Conservation (phyloP, 2,113 vertebrate genomes). For the Gymnorhina tibicen region DNA sequence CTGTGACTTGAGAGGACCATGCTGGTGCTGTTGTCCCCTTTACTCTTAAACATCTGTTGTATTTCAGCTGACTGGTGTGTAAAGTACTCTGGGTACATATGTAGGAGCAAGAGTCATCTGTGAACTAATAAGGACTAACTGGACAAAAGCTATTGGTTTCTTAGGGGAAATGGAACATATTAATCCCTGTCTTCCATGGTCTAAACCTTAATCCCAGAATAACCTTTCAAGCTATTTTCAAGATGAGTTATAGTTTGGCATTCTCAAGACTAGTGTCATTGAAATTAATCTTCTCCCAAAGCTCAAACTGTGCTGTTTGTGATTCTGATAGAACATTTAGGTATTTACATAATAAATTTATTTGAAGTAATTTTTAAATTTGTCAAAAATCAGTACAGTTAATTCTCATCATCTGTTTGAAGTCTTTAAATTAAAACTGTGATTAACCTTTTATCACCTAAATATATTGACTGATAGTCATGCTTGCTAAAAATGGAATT, state of each 20-base stretch:
- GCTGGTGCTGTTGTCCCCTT: background rate
- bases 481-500: background rate
- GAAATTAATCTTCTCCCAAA: background rate
- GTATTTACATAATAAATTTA: background rate
- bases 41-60: background rate
- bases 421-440: background rate
- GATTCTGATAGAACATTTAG: background rate
- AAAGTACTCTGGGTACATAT: background rate
- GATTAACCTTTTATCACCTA: background rate
- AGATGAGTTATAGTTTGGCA: background rate
- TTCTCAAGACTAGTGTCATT: background rate
- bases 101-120: background rate
- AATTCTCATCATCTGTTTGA: background rate
- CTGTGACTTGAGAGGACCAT: fast-evolving
- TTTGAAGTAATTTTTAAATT: conserved; percentile 5
- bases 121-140: background rate
- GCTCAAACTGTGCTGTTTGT: background rate
- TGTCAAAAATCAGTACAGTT: background rate
- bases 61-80: background rate
- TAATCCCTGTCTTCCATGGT: background rate
- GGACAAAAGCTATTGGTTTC: background rate
- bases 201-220: background rate
- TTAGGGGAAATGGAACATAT: background rate
- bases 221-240: background rate
- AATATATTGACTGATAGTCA: background rate